A percentile compares a stretch with the other conserved stretches of the same genome.
Conservation (phyloP, 2,888 invertebrate genomes). For the Podotricha telesiphe region DNA sequence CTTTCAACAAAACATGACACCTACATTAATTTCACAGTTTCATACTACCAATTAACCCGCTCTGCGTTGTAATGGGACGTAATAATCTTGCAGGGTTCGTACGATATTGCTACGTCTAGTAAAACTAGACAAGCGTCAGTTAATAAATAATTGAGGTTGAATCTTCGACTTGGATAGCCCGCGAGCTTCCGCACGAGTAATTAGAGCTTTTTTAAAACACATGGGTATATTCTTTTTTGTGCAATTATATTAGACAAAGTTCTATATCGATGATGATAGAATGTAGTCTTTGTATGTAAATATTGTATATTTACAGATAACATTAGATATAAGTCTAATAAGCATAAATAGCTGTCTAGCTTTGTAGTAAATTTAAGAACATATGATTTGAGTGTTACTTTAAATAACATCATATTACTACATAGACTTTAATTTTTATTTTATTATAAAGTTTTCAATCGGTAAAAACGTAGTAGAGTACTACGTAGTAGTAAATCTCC, state of each 20-base stretch:
- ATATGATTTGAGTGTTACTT: no score
- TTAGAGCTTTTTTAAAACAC: not conserved
- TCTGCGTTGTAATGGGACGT: constrained; percentile 38
- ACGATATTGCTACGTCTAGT: constrained; percentile 17
- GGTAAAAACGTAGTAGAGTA: no score
- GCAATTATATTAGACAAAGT: no score
- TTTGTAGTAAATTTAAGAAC: no score
- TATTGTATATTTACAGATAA: no score
- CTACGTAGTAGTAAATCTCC: no score
- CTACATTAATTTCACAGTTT: constrained; percentile 48
- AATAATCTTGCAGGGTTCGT: constrained; percentile 37
- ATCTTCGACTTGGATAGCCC: not conserved
- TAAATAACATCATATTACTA: no score
- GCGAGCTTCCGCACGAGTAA: not conserved
- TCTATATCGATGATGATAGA: not conserved
- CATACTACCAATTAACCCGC: constrained; percentile 45
- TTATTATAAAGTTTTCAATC: no score
- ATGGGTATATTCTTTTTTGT: not conserved
- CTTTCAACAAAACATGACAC: constrained; percentile 45
- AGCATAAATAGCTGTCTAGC: no score
- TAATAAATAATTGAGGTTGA: not conserved
- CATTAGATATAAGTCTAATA: no score
- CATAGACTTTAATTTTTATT: no score
- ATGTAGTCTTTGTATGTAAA: not conserved
- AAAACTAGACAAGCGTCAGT: constrained; percentile 3